These are phyloP conservation scores for Elymnias hypermnestra DNA, from an alignment of 1,140 invertebrate species.

Conservation along the genomic window DNA sequence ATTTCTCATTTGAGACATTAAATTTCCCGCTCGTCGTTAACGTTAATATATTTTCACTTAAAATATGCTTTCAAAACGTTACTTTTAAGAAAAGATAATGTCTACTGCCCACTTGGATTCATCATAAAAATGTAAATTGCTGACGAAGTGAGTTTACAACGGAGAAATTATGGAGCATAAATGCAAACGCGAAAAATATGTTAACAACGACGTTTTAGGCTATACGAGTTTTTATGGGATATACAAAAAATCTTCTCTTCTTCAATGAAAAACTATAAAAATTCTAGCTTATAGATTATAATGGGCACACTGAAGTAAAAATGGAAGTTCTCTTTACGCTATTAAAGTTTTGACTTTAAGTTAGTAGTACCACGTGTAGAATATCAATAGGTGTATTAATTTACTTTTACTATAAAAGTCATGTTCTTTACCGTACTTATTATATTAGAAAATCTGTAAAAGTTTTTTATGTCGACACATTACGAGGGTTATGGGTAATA, in stretches of 20 bases:
- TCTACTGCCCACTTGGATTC: not conserved
- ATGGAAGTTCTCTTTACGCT: too few species aligned
- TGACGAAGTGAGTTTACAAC: not conserved
- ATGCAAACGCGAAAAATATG: not conserved
- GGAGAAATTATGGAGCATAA: not conserved
- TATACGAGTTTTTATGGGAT: not conserved
- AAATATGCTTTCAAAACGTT: not conserved
- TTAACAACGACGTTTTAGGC: not conserved
- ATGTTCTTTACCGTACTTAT: too few species aligned
- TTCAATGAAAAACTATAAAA: too few species aligned
- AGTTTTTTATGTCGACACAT: too few species aligned
- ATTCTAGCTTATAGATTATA: too few species aligned
- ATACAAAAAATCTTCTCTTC: not conserved
- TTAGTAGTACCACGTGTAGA: too few species aligned
- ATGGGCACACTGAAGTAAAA: too few species aligned
- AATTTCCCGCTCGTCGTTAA: not conserved
- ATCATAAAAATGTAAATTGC: constrained; percentile 3
- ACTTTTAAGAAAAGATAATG: not conserved
- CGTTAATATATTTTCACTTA: not conserved
- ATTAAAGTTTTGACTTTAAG: too few species aligned
- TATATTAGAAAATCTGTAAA: too few species aligned
- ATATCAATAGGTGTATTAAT: too few species aligned
- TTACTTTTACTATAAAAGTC: too few species aligned
- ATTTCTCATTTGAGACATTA: too few species aligned
- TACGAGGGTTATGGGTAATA: not conserved